Evolutionary conservation across 23 tunicate species (phyloP), one percentile per base, ranked within the genome.

Genomic region (Trididemnum miniatum): DNA sequence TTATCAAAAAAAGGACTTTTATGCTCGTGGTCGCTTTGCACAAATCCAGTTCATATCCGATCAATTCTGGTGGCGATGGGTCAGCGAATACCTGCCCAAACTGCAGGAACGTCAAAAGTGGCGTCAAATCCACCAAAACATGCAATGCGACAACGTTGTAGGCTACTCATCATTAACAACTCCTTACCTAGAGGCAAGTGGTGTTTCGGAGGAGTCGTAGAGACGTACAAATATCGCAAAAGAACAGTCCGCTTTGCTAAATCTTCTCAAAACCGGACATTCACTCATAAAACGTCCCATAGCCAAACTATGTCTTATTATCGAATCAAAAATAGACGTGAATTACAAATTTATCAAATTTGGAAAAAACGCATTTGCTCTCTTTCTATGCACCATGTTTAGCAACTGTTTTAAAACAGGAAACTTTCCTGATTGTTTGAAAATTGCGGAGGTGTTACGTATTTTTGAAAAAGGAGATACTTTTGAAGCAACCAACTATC

Each of bases 1-100:
- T 23, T 83, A 72, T 26, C 80, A 73, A 65, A 72, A 72, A 51
- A 73, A 72, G 57, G 80, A 83, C 71, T 35, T 22, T 5, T 79
- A 59, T 31, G 71, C 60, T 1, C 12, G 51, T 32, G 44, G 71
- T 25, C 83, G 33, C 31, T 78, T 67, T 67, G 65, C 31, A 20
- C 82, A 78, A 31, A 54, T 78, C 25, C 82, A 54, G 25, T 78
- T 32, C 24, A 12, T 62, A 24, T 62, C 67, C 5, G 26, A 24
- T 26, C 67, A 62, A n/a, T 62, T 62, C 67, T 62, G 67, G 67
- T n/a, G 28, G 4, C 26, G 67, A 3, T 62, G 67, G 67, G 4
- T 62, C 26, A 18, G 29, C 4, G 67, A 62, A 24, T 62, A 20
- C n/a, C 26, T 62, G 26, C 67, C 67, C 3, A 62, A 62, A 12